A percentile compares a stretch with the other conserved stretches of the same genome.
phyloP scores from a whole-genome alignment of 2,888 invertebrate genomes.

The Mythimna loreyi region DNA sequence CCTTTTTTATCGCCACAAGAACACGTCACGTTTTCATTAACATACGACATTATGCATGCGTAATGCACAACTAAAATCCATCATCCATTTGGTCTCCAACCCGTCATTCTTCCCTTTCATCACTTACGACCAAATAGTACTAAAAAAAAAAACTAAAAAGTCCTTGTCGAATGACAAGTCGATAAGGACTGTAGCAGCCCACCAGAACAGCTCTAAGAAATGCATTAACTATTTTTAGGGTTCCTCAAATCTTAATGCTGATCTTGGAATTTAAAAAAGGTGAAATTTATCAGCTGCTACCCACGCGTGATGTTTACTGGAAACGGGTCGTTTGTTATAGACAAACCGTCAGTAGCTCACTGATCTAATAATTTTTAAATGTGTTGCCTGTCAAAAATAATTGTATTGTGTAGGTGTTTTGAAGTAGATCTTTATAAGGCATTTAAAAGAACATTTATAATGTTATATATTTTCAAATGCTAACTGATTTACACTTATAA shows the following conservation, averaged over 20 bases:
- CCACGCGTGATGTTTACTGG: conserved; percentile 46
- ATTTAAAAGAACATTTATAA: neutral
- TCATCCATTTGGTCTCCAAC: conserved; percentile 61
- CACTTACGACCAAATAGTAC: conserved; percentile 56
- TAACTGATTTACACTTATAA: no score
- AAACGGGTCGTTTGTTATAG: conserved; percentile 22
- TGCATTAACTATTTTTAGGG: conserved; percentile 82
- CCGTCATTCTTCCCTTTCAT: conserved; percentile 63
- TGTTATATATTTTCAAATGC: neutral
- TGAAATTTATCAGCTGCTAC: conserved; percentile 53
- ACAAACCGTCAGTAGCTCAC: conserved; percentile 30
- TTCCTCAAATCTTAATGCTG: conserved; percentile 62
- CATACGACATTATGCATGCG: conserved; percentile 31
- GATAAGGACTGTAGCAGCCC: conserved; percentile 80
- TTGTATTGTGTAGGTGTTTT: conserved; percentile 4
- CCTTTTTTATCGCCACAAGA: conserved; percentile 42
- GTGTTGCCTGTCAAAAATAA: neutral
- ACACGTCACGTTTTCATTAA: conserved; percentile 44
- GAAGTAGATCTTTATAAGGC: neutral
- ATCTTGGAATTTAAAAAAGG: conserved; percentile 64
- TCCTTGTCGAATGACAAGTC: conserved; percentile 80
- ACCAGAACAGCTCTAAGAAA: conserved; percentile 82
- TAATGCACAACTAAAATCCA: conserved; percentile 56
- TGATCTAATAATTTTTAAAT: conserved; percentile 7
- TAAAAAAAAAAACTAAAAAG: conserved; percentile 74